Base-by-base conservation (phyloP, 2,113 vertebrate genomes). In the Glaucidium brasilianum region DNA sequence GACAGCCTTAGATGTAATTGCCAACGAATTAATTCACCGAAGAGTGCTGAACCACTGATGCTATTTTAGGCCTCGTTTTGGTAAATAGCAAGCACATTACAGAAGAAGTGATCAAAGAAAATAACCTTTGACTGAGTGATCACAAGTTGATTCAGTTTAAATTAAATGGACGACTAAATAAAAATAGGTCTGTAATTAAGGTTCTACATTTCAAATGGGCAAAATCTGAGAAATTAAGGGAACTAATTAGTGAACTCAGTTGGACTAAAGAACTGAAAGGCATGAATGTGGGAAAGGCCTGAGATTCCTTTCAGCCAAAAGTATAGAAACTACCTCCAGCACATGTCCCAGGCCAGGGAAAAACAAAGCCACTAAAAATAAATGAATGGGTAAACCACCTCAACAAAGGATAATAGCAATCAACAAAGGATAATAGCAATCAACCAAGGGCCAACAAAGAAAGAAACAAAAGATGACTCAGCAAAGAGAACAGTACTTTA, bases 1-100 rank as follows among this genome's bases (percentile, higher is more conserved):
- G 92, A n/a, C 58, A 76, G 69, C 29, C 66, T 96, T 82, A 92
- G 92, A 94, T 91, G 93, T 91, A 95, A 90, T 92, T 97, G 92
- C 94, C 93, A 96, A 92, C 71, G 91, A 93, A 96, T 96, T 96
- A 96, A 92, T 96, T 90, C 93, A 96, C 92, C 92, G 93, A 94
- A 94, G 81, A 85, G 49, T 6, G 2, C 74, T 93, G 85, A 95
- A 90, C 79, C 89, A 94, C 84, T 93, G 85, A 88, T 96, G 90
- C 74, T 96, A 96, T 96, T 97, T 95, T 88, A 85, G 87, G 81
- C 53, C 85, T 93, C 25, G 0, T 94, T 95, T 96, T 95, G 94
- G 84, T 94, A 95, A 96, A 91, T 20, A 93, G 58, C 43, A 75
- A 93, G 56, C 8, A 4, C 66, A 73, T 88, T 92, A 94, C 25